A percentile compares a stretch with the other conserved stretches of the same genome.
These are phyloP conservation scores for Austrofundulus limnaeus DNA, from an alignment of 2,113 vertebrate genomes.

Conservation along the genomic window DNA sequence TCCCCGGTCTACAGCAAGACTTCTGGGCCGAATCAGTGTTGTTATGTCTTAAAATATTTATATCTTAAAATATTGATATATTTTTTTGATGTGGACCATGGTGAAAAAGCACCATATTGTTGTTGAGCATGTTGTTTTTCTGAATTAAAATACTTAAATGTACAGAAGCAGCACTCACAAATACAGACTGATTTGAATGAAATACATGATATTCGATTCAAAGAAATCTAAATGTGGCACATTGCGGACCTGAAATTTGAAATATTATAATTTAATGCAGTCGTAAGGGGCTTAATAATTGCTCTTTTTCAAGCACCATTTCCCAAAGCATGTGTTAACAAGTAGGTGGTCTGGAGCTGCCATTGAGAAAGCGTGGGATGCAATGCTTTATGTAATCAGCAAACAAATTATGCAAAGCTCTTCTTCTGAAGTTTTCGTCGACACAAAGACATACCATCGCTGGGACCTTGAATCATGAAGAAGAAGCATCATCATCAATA, in stretches of 20 bases:
- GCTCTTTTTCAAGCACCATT: slow-evolving; percentile 37
- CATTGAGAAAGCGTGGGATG: slow-evolving; percentile 53
- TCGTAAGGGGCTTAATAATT: slow-evolving; percentile 21
- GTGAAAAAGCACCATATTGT: no score
- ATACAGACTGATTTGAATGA: no score
- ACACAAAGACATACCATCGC: slow-evolving; percentile 36
- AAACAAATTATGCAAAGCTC: slow-evolving; percentile 64
- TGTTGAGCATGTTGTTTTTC: no score
- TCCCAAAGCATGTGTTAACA: slow-evolving; percentile 37
- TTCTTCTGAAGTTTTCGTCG: slow-evolving; percentile 50
- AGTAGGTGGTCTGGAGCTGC: slow-evolving; percentile 57
- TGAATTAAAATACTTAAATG: no score
- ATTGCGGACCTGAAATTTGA: neutral
- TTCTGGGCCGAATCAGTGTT: slow-evolving; percentile 8
- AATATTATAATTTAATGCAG: slow-evolving; percentile 15
- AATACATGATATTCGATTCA: no score
- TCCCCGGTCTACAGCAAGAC: slow-evolving; percentile 26
- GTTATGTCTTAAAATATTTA: neutral
- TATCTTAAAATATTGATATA: no score
- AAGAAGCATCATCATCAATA: slow-evolving; percentile 24
- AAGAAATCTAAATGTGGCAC: neutral
- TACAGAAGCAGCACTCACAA: no score
- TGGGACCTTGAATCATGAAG: slow-evolving; percentile 37
- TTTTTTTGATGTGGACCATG: no score
- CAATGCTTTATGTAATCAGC: slow-evolving; percentile 55